These are phyloP conservation scores for Pseudotriccus pelzelni DNA, from an alignment of 2,797 vertebrate genomes.

Conservation along the genomic window DNA sequence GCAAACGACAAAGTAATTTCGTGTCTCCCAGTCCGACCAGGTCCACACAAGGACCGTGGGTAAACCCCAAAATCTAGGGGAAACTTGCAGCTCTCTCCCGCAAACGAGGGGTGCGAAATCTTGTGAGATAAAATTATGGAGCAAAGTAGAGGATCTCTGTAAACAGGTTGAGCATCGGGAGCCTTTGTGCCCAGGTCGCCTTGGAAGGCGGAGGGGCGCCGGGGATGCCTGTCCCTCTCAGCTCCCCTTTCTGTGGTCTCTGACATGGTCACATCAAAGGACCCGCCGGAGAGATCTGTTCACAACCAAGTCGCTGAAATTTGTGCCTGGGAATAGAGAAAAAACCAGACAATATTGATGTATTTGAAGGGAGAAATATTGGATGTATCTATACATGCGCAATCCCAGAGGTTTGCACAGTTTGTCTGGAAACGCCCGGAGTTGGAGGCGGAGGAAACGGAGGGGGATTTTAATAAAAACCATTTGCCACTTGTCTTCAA, in stretches of 20 bases:
- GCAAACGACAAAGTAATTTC: not conserved
- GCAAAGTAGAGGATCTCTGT: not conserved
- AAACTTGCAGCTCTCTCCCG: not conserved
- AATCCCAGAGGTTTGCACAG: constrained; percentile 7
- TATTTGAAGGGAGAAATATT: not conserved
- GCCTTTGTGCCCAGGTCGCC: constrained; percentile 30
- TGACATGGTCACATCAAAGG: not conserved
- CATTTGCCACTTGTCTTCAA: constrained; percentile 57
- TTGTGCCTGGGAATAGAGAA: not conserved
- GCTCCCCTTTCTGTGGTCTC: not conserved
- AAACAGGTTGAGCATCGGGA: not conserved
- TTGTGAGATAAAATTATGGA: not conserved
- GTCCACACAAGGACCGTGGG: not conserved
- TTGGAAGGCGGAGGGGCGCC: not conserved
- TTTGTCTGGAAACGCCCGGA: constrained; percentile 22
- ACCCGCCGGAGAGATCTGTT: not conserved
- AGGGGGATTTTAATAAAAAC: constrained; percentile 23
- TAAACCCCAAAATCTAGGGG: not conserved
- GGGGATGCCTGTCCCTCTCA: not conserved
- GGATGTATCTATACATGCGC: not conserved
- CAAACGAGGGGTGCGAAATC: not conserved
- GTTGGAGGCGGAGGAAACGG: not conserved
- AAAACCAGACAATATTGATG: not conserved
- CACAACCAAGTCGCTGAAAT: not conserved
- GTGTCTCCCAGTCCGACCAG: not conserved